Evolutionary conservation across 2,888 invertebrate species (phyloP).

Genomic region (Drosophila neotestacea): DNA sequence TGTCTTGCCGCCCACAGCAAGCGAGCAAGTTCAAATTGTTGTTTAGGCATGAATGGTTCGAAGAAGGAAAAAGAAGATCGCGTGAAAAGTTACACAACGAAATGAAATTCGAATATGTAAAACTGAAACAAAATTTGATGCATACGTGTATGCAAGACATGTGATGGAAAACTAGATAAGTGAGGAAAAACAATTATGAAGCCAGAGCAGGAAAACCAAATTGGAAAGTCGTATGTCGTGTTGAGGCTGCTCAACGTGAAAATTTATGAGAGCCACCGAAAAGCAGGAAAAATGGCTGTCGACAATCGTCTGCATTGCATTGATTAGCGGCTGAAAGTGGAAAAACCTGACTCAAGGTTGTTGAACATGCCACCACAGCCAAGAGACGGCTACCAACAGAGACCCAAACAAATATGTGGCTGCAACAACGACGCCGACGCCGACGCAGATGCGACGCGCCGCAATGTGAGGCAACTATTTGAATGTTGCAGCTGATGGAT

Average conservation of each 20-base stretch:
- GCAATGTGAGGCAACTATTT: constrained; percentile 55
- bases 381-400: constrained; percentile 27
- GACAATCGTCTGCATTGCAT: constrained; percentile 59
- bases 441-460: constrained; percentile 31
- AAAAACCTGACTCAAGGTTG: constrained; percentile 83
- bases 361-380: constrained; percentile 67
- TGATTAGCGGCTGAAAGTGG: constrained; percentile 79
- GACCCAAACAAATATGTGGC: constrained; percentile 59
- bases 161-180: constrained; percentile 19
- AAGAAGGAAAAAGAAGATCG: constrained; percentile 52
- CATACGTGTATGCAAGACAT: constrained; percentile 44
- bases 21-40: constrained; percentile 50
- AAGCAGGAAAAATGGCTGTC: constrained; percentile 64
- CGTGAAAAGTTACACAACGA: constrained; percentile 71
- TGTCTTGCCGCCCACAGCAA: constrained; percentile 29
- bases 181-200: constrained; percentile 47
- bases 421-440: constrained; percentile 44
- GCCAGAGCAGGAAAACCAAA: constrained; percentile 57
- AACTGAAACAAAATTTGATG: constrained; percentile 32
- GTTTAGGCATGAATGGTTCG: constrained; percentile 67
- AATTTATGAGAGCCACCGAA: constrained; percentile 57
- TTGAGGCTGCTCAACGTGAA: constrained; percentile 46
- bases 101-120: constrained; percentile 37
- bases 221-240: constrained; percentile 70
- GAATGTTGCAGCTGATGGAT: constrained; percentile 79